These are phyloP conservation scores for Rhynchotus rufescens DNA, from an alignment of 2,797 vertebrate genomes.

Conservation along the genomic window DNA sequence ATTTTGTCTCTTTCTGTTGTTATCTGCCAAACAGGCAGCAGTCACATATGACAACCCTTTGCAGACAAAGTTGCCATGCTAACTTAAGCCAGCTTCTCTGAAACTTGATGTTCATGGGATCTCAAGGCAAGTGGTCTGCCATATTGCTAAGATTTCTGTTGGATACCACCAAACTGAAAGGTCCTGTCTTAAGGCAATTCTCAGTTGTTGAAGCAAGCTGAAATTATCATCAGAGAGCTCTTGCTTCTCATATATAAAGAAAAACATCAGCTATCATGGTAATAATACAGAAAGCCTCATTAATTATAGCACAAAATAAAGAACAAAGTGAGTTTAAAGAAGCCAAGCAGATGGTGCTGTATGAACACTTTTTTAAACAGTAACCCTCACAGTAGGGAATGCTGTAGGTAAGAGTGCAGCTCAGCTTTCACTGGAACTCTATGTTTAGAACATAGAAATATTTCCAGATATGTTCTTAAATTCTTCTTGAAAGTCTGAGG, in stretches of 20 bases:
- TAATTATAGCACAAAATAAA: slow-evolving; percentile 65
- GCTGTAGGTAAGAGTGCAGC: slow-evolving; percentile 57
- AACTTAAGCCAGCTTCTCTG: background rate
- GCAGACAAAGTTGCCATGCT: background rate
- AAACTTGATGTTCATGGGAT: background rate
- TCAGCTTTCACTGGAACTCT: slow-evolving; percentile 64
- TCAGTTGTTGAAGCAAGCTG: slow-evolving; percentile 30
- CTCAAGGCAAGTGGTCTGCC: background rate
- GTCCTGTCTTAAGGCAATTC: background rate
- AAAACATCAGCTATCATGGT: slow-evolving; percentile 53
- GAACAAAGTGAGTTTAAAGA: slow-evolving; percentile 36
- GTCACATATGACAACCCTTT: background rate
- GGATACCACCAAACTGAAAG: background rate
- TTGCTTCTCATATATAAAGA: slow-evolving; percentile 59
- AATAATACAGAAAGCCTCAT: slow-evolving; percentile 65
- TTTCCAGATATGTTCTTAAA: slow-evolving; percentile 24
- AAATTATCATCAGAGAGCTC: slow-evolving; percentile 45
- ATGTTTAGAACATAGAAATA: slow-evolving; percentile 1
- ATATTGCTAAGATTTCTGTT: background rate
- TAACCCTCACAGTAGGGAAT: slow-evolving; percentile 67
- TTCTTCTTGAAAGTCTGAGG: slow-evolving; percentile 30
- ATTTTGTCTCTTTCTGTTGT: background rate
- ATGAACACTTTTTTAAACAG: slow-evolving; percentile 63
- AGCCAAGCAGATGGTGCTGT: slow-evolving; percentile 66
- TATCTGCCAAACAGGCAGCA: background rate